These are phyloP conservation scores for Pelmatolapia mariae DNA, from an alignment of 2,113 vertebrate species.

Conservation along the genomic window DNA sequence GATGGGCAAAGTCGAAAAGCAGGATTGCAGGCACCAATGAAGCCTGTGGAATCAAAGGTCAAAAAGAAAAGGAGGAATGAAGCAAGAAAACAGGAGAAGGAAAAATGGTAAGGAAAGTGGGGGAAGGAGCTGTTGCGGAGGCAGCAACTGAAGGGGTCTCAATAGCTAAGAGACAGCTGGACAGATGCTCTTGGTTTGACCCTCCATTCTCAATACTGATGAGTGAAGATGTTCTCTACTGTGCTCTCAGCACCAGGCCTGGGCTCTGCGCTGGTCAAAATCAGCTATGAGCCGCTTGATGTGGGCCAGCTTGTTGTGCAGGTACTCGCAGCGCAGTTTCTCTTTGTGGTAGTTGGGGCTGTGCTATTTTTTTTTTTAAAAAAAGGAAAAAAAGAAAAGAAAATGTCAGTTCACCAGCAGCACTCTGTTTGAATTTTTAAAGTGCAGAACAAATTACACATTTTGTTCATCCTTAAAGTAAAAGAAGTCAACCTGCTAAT, in stretches of 20 bases:
- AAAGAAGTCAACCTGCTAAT: background rate
- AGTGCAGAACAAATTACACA: background rate
- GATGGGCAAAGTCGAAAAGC: background rate
- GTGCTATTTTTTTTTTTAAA: constrained; percentile 55
- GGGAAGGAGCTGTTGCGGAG: constrained; percentile 26
- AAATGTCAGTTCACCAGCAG: background rate
- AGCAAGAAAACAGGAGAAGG: background rate
- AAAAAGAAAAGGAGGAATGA: constrained; percentile 40
- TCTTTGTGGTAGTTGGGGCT: constrained; percentile 82
- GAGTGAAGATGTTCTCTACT: constrained; percentile 11
- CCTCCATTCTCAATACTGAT: constrained; percentile 51
- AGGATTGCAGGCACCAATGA: constrained; percentile 64
- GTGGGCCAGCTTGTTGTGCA: constrained; percentile 88
- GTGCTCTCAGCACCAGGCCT: constrained; percentile 69
- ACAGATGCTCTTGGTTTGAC: constrained; percentile 17
- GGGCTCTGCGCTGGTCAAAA: constrained; percentile 77
- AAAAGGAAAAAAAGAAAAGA: background rate
- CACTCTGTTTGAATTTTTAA: background rate
- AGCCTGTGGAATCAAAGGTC: constrained; percentile 51
- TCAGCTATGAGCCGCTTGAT: constrained; percentile 85
- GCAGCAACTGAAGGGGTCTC: constrained; percentile 40
- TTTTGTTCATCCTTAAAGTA: background rate
- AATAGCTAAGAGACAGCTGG: constrained; percentile 50
- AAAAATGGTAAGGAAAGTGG: background rate
- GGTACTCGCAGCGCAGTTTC: constrained; percentile 85